Percentiles rank a stretch among this genome's conserved stretches.
These are phyloP conservation scores for Cryptotis parvus DNA, from an alignment of 2,113 vertebrate genomes.

Conservation along the genomic window DNA sequence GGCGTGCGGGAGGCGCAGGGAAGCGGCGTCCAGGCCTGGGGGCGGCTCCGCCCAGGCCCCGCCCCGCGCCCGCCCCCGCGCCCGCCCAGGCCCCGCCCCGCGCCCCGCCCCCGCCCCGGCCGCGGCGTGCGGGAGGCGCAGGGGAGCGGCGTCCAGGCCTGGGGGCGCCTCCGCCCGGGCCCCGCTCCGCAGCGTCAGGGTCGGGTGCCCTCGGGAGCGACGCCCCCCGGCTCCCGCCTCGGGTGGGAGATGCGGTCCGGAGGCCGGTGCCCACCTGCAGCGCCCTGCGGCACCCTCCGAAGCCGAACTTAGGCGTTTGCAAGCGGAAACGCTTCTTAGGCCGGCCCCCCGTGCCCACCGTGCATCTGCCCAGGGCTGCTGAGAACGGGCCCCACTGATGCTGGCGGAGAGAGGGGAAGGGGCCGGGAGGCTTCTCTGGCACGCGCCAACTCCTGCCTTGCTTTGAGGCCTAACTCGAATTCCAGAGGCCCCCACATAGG, in stretches of 20 bases:
- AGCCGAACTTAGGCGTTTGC: not conserved
- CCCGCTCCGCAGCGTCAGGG: not conserved
- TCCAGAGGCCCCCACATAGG: not conserved
- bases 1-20: not conserved
- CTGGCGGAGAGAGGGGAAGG: not conserved
- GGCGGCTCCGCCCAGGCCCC: slow-evolving; percentile 54
- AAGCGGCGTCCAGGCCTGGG: not conserved
- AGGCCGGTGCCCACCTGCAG: slow-evolving; percentile 23
- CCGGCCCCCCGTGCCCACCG: not conserved
- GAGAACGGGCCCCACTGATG: not conserved
- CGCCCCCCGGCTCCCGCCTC: fast-evolving
- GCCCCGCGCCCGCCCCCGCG: slow-evolving; percentile 16
- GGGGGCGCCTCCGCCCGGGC: not conserved
- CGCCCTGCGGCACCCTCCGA: not conserved
- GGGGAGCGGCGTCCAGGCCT: not conserved
- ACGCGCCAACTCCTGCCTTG: not conserved
- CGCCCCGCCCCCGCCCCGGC: too few relatives aligned
- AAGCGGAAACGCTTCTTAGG: not conserved
- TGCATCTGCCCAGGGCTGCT: not conserved
- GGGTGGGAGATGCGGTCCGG: not conserved
- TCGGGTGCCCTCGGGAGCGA: not conserved
- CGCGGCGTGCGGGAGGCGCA: not conserved
- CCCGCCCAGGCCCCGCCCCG: not conserved
- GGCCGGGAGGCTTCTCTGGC: not conserved
- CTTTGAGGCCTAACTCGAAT: slow-evolving; percentile 25